Evolutionary conservation across 37 sponge, comb jelly and placozoan species (phyloP).

Genomic region (Halichondria panicea): DNA sequence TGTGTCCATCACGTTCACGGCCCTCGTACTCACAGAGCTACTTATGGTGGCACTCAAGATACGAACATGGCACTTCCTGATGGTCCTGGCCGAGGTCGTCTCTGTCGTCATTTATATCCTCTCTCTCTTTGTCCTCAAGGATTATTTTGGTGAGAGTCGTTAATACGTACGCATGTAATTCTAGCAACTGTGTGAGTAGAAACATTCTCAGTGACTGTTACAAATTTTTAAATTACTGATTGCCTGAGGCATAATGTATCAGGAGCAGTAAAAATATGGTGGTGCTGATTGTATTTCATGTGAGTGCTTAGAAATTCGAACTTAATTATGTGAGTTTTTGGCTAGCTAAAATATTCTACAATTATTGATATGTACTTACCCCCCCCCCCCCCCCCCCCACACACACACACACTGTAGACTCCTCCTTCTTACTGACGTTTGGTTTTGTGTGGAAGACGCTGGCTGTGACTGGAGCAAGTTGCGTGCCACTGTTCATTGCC

Average conservation of each 20-base stretch:
- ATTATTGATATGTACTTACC: background rate
- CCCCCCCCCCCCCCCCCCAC: too few relatives aligned
- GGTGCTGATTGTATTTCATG: too few relatives aligned
- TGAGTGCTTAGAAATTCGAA: too few relatives aligned
- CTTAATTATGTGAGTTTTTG: too few relatives aligned
- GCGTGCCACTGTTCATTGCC: conserved; percentile 76
- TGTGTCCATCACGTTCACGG: conserved; percentile 93
- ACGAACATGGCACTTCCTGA: conserved; percentile 90
- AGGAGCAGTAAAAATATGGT: too few relatives aligned
- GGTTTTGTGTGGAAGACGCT: conserved; percentile 86
- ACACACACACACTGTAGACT: too few relatives aligned
- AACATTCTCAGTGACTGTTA: too few relatives aligned
- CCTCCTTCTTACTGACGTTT: conserved; percentile 64
- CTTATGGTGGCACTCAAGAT: conserved; percentile 95
- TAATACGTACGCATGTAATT: too few relatives aligned
- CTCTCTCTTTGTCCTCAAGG: conserved; percentile 75
- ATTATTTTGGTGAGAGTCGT: conserved; percentile 78
- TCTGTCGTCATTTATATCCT: conserved; percentile 71
- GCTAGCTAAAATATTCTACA: too few relatives aligned
- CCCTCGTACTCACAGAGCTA: conserved; percentile 88
- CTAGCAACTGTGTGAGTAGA: too few relatives aligned
- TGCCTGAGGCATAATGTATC: too few relatives aligned
- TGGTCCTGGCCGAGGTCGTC: conserved; percentile 84
- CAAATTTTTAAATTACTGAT: too few relatives aligned
- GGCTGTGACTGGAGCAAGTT: conserved; percentile 73